Evolutionary conservation across 1,140 invertebrate species (phyloP).

Genomic region (Chironomus tepperi): DNA sequence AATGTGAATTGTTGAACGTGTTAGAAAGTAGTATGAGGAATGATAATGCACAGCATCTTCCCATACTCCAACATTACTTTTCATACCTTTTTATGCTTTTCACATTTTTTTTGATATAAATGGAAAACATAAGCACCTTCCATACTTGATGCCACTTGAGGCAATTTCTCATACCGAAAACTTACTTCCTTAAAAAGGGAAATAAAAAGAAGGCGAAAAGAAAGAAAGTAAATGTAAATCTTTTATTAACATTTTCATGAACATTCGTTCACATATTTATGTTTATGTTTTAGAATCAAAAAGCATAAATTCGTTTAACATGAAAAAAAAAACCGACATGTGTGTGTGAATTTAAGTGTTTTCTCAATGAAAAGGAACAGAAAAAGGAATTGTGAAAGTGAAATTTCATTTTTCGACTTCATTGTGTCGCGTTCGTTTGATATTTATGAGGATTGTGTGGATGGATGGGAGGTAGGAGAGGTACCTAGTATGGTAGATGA

Average conservation of each 20-base stretch:
- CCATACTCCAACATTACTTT: neutral
- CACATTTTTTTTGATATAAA: neutral
- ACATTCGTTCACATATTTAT: slow-evolving; percentile 14
- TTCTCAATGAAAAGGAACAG: neutral
- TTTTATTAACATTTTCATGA: neutral
- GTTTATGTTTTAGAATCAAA: neutral
- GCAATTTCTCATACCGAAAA: neutral
- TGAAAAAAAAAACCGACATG: neutral
- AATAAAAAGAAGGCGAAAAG: too few species aligned
- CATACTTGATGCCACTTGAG: neutral
- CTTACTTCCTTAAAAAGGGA: too few species aligned
- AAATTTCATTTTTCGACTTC: neutral
- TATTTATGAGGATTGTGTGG: too few species aligned
- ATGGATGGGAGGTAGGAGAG: neutral
- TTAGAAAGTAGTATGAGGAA: neutral
- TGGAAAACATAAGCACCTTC: neutral
- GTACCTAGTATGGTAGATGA: too few species aligned
- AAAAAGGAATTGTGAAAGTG: neutral
- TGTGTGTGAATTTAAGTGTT: neutral
- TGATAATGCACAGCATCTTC: neutral
- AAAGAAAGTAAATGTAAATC: neutral
- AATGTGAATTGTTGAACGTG: neutral
- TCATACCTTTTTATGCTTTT: neutral
- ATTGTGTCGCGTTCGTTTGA: neutral
- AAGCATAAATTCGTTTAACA: neutral